Base-by-base conservation (phyloP, 2,113 vertebrate genomes). In the Struthio camelus region DNA sequence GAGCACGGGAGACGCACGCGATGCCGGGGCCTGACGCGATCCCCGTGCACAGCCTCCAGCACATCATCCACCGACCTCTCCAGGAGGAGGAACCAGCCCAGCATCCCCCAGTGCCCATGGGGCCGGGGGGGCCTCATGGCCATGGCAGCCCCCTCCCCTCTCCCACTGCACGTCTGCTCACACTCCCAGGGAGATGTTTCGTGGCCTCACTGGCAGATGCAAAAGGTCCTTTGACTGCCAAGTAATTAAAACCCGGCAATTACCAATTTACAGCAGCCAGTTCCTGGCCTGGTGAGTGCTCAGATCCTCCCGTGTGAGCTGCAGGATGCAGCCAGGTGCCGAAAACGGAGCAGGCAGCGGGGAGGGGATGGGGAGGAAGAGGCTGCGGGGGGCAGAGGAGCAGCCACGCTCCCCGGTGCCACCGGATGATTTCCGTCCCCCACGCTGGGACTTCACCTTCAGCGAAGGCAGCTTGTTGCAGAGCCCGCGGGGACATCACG, bases 161-260 rank as follows among this genome's bases (percentile, higher is more conserved):
- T 58, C 64, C 40, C 0, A 0, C 54, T 23, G 72, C 40, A 3
- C 0, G 34, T 34, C 73, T 89, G 67, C 79, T 73, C 54, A 78
- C 20, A 0, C 62, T 10, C 62, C 24, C 77, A 10, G 64, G 83
- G 80, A 75, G 15, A 10, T 1, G 2, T 56, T 54, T 50, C 85
- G 17, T 0, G 11, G 82, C 82, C 94, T 95, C 11, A 0, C 51
- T 73, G 78, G 42, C 81, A 93, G 87, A 86, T 67, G 66, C 61
- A 64, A 93, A 87, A 96, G 94, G 89, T 92, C 91, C 66, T 81
- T 94, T 72, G 78, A 44, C 89, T 59, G 87, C 83, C 14, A 7
- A 91, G 83, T 92, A 96, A 97, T 96, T 93, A 96, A 95, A 94
- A 90, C 65, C 82, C 38, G 80, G 81, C 80, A 89, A 96, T 95